These are phyloP conservation scores for Micromussa lordhowensis DNA, from an alignment of 92 coral and sea anemone genomes.

Conservation along the genomic window DNA sequence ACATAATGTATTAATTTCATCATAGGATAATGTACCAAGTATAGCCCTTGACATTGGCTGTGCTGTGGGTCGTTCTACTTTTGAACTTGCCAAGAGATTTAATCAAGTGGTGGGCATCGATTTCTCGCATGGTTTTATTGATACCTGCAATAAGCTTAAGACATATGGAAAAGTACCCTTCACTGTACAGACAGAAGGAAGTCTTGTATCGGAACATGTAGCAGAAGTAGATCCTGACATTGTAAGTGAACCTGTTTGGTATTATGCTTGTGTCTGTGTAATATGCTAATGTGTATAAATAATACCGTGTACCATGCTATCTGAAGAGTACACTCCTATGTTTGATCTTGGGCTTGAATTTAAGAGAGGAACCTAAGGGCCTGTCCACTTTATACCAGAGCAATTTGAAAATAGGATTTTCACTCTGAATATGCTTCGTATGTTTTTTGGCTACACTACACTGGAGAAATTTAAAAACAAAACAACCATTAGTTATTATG, in stretches of 20 bases:
- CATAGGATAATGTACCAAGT: conserved; percentile 67
- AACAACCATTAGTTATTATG: no score
- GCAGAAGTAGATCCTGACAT: conserved; percentile 67
- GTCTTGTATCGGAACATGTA: conserved; percentile 64
- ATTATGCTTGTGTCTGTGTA: background rate
- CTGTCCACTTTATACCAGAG: no score
- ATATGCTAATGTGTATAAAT: no score
- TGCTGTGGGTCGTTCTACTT: conserved; percentile 77
- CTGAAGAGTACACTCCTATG: no score
- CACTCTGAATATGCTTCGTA: no score
- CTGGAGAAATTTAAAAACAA: no score
- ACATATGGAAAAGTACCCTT: conserved; percentile 68
- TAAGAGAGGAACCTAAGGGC: no score
- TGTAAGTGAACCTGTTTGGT: conserved; percentile 40
- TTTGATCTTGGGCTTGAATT: no score
- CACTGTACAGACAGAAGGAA: conserved; percentile 71
- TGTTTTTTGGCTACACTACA: no score
- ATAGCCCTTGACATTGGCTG: conserved; percentile 79
- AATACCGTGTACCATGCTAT: no score
- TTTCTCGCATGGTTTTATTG: conserved; percentile 72
- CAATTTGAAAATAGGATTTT: no score
- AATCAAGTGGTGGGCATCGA: conserved; percentile 77
- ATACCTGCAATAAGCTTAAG: conserved; percentile 58
- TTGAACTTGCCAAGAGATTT: conserved; percentile 74
- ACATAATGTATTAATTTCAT: no score